Conservation (phyloP, 2,113 vertebrate genomes). For the Alces alces region DNA sequence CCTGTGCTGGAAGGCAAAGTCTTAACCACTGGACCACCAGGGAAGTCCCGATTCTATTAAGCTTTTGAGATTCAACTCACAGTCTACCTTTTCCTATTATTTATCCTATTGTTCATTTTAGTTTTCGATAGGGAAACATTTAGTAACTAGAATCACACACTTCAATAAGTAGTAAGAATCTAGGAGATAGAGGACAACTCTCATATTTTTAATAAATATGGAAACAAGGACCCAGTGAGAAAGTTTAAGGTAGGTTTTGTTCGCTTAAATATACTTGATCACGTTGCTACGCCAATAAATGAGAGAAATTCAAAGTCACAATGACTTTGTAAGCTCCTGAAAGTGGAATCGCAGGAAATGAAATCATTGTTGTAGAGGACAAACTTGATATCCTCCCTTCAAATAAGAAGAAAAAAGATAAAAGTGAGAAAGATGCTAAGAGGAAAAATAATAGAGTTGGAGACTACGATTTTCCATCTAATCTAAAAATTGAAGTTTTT, state of each 20-base stretch:
- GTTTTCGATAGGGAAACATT: background rate
- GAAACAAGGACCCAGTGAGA: background rate
- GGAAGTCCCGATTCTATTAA: background rate
- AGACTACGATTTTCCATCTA: background rate
- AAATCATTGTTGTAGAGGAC: too few species aligned
- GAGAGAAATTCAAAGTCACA: background rate
- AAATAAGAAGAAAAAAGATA: background rate
- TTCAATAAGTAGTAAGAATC: background rate
- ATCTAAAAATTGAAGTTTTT: background rate
- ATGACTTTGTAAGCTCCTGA: background rate
- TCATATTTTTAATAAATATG: background rate
- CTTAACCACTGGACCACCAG: background rate
- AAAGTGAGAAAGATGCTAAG: too few species aligned
- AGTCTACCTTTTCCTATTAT: background rate
- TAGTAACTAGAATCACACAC: background rate
- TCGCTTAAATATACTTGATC: background rate
- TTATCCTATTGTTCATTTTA: background rate
- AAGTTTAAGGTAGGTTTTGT: background rate
- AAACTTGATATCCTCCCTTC: background rate
- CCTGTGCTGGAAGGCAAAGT: background rate
- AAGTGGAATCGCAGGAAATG: accelerated
- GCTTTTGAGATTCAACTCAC: background rate
- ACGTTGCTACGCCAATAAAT: background rate
- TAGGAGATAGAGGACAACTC: background rate
- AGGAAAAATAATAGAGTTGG: background rate